Conservation (phyloP, 2,797 vertebrate genomes). For the Linurgus olivaceus region DNA sequence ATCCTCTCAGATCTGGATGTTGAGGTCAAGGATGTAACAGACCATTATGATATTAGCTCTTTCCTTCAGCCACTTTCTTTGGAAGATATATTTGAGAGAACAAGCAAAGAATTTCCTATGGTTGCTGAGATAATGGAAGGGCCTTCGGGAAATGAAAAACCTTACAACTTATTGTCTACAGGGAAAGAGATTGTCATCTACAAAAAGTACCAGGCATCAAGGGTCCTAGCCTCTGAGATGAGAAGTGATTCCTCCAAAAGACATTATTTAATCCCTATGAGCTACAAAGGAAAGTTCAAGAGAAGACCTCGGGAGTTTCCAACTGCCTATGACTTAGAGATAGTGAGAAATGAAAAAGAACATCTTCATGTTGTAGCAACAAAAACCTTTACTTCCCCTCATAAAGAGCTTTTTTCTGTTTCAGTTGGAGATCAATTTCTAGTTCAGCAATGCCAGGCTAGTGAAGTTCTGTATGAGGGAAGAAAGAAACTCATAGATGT, state of each 20-base stretch:
- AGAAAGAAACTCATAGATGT: slow-evolving; percentile 60
- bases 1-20: slow-evolving; percentile 84
- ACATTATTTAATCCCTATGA: slow-evolving; percentile 83
- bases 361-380: slow-evolving; percentile 83
- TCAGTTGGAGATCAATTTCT: slow-evolving; percentile 83
- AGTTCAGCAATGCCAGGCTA: slow-evolving; percentile 71
- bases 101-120: slow-evolving; percentile 78
- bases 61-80: slow-evolving; percentile 81
- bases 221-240: slow-evolving; percentile 83
- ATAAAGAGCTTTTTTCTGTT: slow-evolving; percentile 76
- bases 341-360: slow-evolving; percentile 78
- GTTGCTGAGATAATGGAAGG: slow-evolving; percentile 79
- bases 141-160: slow-evolving; percentile 48
- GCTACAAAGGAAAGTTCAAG: slow-evolving; percentile 85
- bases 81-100: slow-evolving; percentile 78
- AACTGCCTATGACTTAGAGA: slow-evolving; percentile 83
- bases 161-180: slow-evolving; percentile 56
- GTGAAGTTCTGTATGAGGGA: slow-evolving; percentile 65
- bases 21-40: slow-evolving; percentile 85
- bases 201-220: slow-evolving; percentile 72
- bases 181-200: slow-evolving; percentile 80
- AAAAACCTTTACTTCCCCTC: slow-evolving; percentile 74
- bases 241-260: slow-evolving; percentile 76
- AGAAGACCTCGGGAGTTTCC: slow-evolving; percentile 82
- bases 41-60: slow-evolving; percentile 70